Evolutionary conservation across 2,113 vertebrate genomes (phyloP).

Genomic region (Pavo muticus): DNA sequence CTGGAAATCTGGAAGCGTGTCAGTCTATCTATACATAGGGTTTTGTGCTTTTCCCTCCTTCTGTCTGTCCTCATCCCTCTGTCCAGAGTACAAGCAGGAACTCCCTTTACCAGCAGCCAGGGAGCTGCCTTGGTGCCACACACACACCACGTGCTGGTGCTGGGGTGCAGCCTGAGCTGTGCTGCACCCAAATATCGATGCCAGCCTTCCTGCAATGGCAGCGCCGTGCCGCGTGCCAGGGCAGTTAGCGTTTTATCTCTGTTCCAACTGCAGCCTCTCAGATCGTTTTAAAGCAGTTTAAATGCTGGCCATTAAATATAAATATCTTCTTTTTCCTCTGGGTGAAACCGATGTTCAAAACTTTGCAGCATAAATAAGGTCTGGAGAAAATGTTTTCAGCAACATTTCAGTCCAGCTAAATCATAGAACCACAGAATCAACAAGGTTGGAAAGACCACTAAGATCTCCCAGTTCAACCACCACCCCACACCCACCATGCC

Average conservation of each 20-base stretch:
- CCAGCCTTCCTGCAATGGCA: background rate
- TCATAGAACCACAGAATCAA: no score
- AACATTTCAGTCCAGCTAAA: background rate
- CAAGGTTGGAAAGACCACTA: no score
- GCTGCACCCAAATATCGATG: background rate
- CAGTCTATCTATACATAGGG: slow-evolving; percentile 57
- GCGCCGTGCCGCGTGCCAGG: background rate
- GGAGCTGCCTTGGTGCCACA: background rate
- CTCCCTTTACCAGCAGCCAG: background rate
- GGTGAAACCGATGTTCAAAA: slow-evolving; percentile 49
- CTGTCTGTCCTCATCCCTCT: background rate
- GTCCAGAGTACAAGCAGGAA: background rate
- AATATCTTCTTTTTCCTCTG: slow-evolving; percentile 58
- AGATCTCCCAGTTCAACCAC: no score
- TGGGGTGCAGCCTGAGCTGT: background rate
- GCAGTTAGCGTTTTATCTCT: background rate
- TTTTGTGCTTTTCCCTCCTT: background rate
- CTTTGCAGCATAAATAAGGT: slow-evolving; percentile 50
- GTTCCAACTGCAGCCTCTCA: slow-evolving; percentile 34
- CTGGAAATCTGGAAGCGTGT: slow-evolving; percentile 72
- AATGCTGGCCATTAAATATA: slow-evolving; percentile 65
- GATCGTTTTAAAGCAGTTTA: slow-evolving; percentile 57
- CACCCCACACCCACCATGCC: no score
- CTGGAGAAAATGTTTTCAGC: slow-evolving; percentile 41
- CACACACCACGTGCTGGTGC: rapidly evolving